Conservation (phyloP, 1,140 invertebrate species). For the Sinella curviseta region DNA sequence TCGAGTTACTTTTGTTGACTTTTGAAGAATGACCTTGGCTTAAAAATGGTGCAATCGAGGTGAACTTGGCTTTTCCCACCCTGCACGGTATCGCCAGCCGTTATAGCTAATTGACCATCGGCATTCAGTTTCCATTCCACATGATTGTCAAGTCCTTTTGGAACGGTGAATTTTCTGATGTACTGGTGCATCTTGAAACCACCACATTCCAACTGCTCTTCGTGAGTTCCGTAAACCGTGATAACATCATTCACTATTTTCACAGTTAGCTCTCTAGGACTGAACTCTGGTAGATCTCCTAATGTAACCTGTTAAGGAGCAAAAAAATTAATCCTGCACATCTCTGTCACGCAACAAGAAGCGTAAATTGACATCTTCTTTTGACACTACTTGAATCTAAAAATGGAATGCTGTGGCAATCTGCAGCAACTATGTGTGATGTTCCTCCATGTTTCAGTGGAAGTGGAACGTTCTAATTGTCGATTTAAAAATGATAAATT, state of each 20-base stretch:
- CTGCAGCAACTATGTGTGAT: too few relatives aligned
- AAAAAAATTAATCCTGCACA: background rate
- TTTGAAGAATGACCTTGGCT: constrained; percentile 34
- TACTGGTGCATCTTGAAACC: constrained; percentile 25
- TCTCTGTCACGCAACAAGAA: background rate
- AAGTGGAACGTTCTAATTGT: too few relatives aligned
- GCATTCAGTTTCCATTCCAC: constrained; percentile 33
- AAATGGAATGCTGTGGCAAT: background rate
- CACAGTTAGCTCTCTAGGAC: constrained; percentile 30
- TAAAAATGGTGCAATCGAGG: constrained; percentile 34
- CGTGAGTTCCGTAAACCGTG: constrained; percentile 29
- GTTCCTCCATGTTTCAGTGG: background rate
- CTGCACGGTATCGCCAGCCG: constrained; percentile 22
- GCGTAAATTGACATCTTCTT: background rate
- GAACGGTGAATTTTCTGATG: constrained; percentile 28
- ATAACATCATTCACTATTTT: constrained; percentile 33
- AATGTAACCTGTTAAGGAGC: constrained; percentile 21
- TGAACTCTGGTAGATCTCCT: constrained; percentile 30
- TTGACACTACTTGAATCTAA: background rate
- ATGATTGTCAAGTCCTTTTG: constrained; percentile 17
- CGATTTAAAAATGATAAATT: too few relatives aligned
- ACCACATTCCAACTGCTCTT: background rate
- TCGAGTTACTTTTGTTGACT: constrained; percentile 16
- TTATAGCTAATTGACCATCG: constrained; percentile 14
- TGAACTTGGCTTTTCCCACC: constrained; percentile 23